Evolutionary conservation across 2,888 invertebrate genomes (phyloP).

Genomic region (Drosophila prolongata): DNA sequence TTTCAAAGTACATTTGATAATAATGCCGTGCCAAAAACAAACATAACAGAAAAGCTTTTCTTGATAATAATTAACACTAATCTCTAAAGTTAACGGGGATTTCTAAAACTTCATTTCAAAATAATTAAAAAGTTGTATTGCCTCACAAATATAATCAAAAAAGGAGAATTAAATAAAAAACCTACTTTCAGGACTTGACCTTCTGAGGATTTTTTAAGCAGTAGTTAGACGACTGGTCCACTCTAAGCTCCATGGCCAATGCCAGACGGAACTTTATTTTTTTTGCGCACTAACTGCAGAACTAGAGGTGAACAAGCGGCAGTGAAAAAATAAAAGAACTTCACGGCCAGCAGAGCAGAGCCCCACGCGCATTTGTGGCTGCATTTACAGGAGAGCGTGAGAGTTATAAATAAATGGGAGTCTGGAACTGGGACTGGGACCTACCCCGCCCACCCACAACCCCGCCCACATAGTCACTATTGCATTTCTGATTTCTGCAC

Average conservation of each 20-base stretch:
- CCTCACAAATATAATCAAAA: too few species aligned
- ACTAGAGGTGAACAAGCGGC: slow-evolving; percentile 5
- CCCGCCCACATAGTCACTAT: slow-evolving; percentile 57
- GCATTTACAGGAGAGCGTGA: slow-evolving; percentile 36
- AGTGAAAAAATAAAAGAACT: slow-evolving; percentile 52
- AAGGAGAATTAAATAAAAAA: too few species aligned
- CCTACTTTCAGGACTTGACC: too few species aligned
- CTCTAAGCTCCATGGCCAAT: slow-evolving; percentile 49
- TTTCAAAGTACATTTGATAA: not conserved
- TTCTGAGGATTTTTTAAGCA: too few species aligned
- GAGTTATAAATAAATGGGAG: slow-evolving; percentile 65
- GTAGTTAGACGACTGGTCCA: slow-evolving; percentile 18
- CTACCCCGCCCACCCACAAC: slow-evolving; percentile 15
- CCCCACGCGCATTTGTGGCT: slow-evolving; percentile 50
- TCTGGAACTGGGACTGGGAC: slow-evolving; percentile 24
- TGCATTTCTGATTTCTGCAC: slow-evolving; percentile 44
- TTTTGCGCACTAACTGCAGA: slow-evolving; percentile 50
- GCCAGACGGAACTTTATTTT: slow-evolving; percentile 50
- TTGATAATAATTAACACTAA: not conserved
- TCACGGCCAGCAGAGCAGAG: slow-evolving; percentile 73
- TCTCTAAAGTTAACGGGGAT: not conserved
- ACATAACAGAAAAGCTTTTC: not conserved
- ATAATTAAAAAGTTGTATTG: not conserved
- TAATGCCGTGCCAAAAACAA: not conserved
- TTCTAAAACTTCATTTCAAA: not conserved